A percentile compares a stretch with the other conserved stretches of the same genome.
These are phyloP conservation scores for Trichopria drosophilae DNA, from an alignment of 2,888 invertebrate species.

Conservation along the genomic window DNA sequence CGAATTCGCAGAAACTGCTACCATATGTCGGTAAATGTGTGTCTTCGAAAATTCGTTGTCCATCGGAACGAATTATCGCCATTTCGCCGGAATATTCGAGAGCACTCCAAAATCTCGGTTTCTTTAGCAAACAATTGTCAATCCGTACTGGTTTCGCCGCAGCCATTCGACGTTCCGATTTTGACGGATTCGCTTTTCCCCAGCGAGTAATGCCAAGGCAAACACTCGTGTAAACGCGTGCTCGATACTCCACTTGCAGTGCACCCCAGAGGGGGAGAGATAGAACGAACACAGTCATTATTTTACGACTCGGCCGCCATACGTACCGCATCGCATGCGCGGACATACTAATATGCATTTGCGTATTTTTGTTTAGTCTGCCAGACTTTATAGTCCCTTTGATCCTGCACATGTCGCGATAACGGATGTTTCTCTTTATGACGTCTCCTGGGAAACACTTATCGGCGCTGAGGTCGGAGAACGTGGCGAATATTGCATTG, in stretches of 20 bases:
- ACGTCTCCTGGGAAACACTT: slow-evolving; percentile 28
- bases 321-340: slow-evolving; percentile 3
- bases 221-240: slow-evolving; percentile 11
- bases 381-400: slow-evolving; percentile 21
- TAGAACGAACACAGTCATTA: too few relatives aligned
- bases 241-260: not conserved
- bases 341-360: too few relatives aligned
- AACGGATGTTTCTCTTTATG: slow-evolving; percentile 14
- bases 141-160: too few relatives aligned
- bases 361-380: slow-evolving; percentile 26
- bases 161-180: too few relatives aligned
- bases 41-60: too few relatives aligned
- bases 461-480: slow-evolving; percentile 21
- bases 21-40: too few relatives aligned
- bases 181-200: slow-evolving; percentile 12
- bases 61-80: too few relatives aligned
- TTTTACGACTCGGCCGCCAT: slow-evolving; percentile 12
- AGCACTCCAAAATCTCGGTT: too few relatives aligned
- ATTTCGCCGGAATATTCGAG: too few relatives aligned
- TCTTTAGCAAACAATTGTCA: too few relatives aligned
- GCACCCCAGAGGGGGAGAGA: not conserved
- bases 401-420: slow-evolving; percentile 22
- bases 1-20: too few relatives aligned
- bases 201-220: slow-evolving; percentile 28
- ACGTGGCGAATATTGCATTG: slow-evolving; percentile 13